A percentile compares a stretch with the other conserved stretches of the same genome.
Evolutionary conservation across 2,113 vertebrate genomes (phyloP).

Genomic region (Zootoca vivipara): DNA sequence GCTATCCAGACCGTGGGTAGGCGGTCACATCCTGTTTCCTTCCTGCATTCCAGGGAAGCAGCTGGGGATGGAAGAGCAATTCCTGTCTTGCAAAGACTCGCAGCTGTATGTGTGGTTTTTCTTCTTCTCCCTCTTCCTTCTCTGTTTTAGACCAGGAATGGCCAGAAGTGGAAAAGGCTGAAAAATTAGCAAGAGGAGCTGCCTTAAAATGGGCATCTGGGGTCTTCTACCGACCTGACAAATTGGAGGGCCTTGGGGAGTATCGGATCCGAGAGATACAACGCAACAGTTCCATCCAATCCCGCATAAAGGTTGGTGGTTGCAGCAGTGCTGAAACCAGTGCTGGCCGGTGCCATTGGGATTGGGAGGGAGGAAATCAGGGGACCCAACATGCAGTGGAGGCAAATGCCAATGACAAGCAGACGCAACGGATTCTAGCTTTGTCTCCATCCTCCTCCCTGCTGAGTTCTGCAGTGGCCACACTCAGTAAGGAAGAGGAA

Average conservation of each 20-base stretch:
- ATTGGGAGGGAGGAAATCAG: too few species aligned
- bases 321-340: too few species aligned
- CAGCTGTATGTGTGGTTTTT: background rate
- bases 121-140: background rate
- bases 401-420: too few species aligned
- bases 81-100: slow-evolving; percentile 49
- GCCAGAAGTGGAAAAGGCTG: slow-evolving; percentile 85
- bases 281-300: slow-evolving; percentile 89
- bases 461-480: too few species aligned
- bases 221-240: slow-evolving; percentile 90
- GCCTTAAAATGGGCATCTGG: slow-evolving; percentile 97
- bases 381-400: too few species aligned
- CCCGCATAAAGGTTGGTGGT: slow-evolving; percentile 88
- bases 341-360: background rate
- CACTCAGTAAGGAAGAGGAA: too few species aligned
- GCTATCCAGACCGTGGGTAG: background rate
- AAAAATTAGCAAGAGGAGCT: slow-evolving; percentile 88
- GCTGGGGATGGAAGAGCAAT: slow-evolving; percentile 23
- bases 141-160: slow-evolving; percentile 63
- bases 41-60: slow-evolving; percentile 31
- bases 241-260: slow-evolving; percentile 86
- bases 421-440: too few species aligned
- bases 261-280: slow-evolving; percentile 91
- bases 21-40: slow-evolving; percentile 31
- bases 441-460: too few species aligned